These are phyloP conservation scores for Pagetopsis macropterus DNA, from an alignment of 2,797 vertebrate genomes.

Conservation along the genomic window DNA sequence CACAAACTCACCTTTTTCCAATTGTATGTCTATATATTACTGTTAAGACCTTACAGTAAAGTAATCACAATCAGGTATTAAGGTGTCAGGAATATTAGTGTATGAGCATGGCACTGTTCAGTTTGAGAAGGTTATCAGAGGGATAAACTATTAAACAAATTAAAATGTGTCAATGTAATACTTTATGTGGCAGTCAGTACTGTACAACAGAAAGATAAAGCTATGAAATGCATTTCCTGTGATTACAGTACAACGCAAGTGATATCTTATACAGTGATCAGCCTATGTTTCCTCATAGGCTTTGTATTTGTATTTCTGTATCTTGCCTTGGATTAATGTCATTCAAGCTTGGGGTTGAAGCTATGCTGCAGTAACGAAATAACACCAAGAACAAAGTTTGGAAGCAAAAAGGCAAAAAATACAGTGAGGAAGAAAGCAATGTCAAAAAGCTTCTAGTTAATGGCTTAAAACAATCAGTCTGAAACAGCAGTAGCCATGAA, in stretches of 20 bases:
- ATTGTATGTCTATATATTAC: not conserved
- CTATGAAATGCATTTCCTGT: not conserved
- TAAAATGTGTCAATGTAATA: not conserved
- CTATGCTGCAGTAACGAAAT: not conserved
- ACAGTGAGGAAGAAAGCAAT: not conserved
- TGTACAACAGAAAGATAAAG: not conserved
- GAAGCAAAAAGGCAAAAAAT: conserved; percentile 3
- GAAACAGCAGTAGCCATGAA: conserved; percentile 12
- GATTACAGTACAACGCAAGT: not conserved
- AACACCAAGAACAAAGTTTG: conserved; percentile 1
- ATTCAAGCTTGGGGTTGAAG: not conserved
- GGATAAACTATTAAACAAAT: conserved; percentile 5
- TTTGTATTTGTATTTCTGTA: not conserved
- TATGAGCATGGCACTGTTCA: not conserved
- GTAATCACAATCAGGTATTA: not conserved
- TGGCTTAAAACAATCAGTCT: conserved; percentile 25
- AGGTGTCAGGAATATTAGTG: not conserved
- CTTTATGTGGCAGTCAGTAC: not conserved
- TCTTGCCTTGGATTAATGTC: not conserved
- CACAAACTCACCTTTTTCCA: not conserved
- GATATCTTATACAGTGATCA: not conserved
- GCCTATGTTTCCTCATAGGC: not conserved
- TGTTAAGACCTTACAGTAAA: not conserved
- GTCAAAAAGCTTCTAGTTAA: conserved; percentile 7
- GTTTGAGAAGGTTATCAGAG: not conserved